A percentile compares a stretch with the other conserved stretches of the same genome.
phyloP scores from a whole-genome alignment of 2,888 invertebrate genomes.

The Epsilonema sp. region DNA sequence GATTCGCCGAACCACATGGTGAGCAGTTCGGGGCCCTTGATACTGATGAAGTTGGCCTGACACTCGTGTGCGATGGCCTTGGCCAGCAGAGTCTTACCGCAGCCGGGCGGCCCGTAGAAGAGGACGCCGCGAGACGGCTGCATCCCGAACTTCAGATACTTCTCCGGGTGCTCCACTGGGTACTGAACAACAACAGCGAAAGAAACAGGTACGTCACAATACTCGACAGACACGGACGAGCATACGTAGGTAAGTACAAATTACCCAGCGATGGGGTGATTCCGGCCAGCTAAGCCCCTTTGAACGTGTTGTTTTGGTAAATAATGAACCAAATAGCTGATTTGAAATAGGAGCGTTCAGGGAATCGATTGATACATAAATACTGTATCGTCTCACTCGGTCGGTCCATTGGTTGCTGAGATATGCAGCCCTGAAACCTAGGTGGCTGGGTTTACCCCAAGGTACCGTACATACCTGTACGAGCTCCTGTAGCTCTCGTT shows the following conservation, averaged over 20 bases:
- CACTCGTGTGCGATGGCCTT: slow-evolving; percentile 96
- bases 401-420: too few relatives aligned
- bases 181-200: slow-evolving; percentile 43
- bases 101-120: slow-evolving; percentile 96
- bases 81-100: slow-evolving; percentile 60
- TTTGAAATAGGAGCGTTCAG: too few relatives aligned
- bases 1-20: slow-evolving; percentile 99
- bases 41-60: slow-evolving; percentile 97
- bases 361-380: too few relatives aligned
- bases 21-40: slow-evolving; percentile 75
- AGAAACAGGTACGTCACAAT: slow-evolving; percentile 1
- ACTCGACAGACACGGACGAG: neutral
- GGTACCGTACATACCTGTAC: slow-evolving; percentile 60
- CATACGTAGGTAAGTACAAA: neutral
- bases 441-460: too few relatives aligned
- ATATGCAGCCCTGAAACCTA: too few relatives aligned
- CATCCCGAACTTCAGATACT: slow-evolving; percentile 99
- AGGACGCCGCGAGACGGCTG: slow-evolving; percentile 93
- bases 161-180: slow-evolving; percentile 98
- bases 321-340: too few relatives aligned
- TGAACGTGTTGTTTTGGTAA: too few relatives aligned
- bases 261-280: too few relatives aligned
- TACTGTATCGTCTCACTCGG: too few relatives aligned
- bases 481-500: slow-evolving; percentile 87
- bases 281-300: too few relatives aligned